These are phyloP conservation scores for Octodonta nipae DNA, from an alignment of 2,888 invertebrate genomes.

Conservation along the genomic window DNA sequence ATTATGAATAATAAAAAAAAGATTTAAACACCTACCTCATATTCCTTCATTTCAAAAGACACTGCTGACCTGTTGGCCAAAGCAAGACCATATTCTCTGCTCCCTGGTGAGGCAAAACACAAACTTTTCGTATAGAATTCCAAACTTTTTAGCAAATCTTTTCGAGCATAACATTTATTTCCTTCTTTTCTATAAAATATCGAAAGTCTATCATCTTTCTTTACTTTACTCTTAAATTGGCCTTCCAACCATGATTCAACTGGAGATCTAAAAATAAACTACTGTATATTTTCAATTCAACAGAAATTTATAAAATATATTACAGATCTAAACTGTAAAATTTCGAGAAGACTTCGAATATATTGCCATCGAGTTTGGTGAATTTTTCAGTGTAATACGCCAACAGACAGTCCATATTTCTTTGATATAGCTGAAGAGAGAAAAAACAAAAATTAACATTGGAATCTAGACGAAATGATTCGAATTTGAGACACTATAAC, in stretches of 20 bases:
- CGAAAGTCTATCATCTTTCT: constrained; percentile 29
- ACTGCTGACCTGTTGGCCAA: constrained; percentile 58
- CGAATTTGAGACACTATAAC: no score
- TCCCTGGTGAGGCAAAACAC: constrained; percentile 41
- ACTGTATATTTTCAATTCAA: not conserved
- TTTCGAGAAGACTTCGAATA: constrained; percentile 24
- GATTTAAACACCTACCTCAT: constrained; percentile 39
- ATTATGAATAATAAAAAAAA: no score
- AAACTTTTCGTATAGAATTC: constrained; percentile 50
- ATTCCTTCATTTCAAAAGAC: constrained; percentile 44
- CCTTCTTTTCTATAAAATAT: constrained; percentile 37
- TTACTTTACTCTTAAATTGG: constrained; percentile 23
- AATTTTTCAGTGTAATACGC: constrained; percentile 25
- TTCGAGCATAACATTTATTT: constrained; percentile 45
- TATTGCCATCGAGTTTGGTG: constrained; percentile 24
- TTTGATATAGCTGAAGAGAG: no score
- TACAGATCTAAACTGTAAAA: constrained; percentile 25
- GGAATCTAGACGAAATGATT: no score
- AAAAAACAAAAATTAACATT: no score
- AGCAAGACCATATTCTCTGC: constrained; percentile 46
- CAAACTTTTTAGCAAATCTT: constrained; percentile 41
- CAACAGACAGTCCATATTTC: constrained; percentile 25
- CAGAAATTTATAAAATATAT: constrained; percentile 11
- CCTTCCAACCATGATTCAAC: constrained; percentile 29
- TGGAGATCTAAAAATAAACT: constrained; percentile 25